phyloP scores from a whole-genome alignment of 2,888 invertebrate species.

The Cephus pulcher region DNA sequence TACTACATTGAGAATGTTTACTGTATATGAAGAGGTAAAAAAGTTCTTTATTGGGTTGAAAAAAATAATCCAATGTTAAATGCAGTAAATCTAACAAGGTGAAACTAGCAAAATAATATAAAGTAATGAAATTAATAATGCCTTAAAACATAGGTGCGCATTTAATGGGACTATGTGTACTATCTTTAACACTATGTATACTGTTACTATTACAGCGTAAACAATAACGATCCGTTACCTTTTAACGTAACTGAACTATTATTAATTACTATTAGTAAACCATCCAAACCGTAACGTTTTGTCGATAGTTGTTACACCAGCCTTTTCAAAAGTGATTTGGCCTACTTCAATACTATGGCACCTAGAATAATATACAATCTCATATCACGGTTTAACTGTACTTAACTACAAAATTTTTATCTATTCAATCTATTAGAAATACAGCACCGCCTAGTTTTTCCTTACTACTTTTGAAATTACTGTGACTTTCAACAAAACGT shows the following conservation, averaged over 20 bases:
- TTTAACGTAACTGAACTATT: slow-evolving; percentile 7
- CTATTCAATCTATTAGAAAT: neutral
- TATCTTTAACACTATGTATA: slow-evolving; percentile 19
- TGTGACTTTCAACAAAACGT: neutral
- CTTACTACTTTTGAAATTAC: neutral
- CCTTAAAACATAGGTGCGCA: slow-evolving; percentile 47
- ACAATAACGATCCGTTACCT: slow-evolving; percentile 13
- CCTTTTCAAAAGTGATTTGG: neutral
- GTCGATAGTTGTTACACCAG: neutral
- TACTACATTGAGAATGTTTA: slow-evolving; percentile 15
- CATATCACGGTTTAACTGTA: neutral
- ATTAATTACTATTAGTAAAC: slow-evolving; percentile 13
- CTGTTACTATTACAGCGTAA: slow-evolving; percentile 7
- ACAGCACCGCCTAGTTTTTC: neutral
- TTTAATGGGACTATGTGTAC: slow-evolving; percentile 29
- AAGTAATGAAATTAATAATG: slow-evolving; percentile 29
- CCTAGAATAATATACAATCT: neutral
- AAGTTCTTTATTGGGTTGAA: slow-evolving; percentile 17
- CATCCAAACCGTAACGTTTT: neutral
- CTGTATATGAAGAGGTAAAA: slow-evolving; percentile 8
- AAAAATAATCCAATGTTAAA: neutral
- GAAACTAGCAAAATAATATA: neutral
- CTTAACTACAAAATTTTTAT: neutral
- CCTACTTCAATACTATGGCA: neutral
- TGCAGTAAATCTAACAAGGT: neutral